Percentiles rank a stretch among this genome's conserved stretches.
Evolutionary conservation across 2,797 vertebrate genomes (phyloP).

Genomic region (Manis crassicaudata): DNA sequence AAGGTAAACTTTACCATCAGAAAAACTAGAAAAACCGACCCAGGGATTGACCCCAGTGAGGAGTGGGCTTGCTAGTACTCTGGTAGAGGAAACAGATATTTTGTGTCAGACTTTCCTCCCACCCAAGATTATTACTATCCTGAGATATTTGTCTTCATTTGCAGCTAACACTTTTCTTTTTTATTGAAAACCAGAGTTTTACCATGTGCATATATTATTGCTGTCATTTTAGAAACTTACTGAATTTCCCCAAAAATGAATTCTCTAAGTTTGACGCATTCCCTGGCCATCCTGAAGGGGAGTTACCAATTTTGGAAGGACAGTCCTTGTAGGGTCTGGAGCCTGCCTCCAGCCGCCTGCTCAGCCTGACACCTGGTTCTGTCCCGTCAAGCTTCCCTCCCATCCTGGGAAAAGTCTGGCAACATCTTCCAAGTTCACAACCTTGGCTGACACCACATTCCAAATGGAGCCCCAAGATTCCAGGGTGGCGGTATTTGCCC

Average conservation of each 20-base stretch:
- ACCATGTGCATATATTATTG: not conserved
- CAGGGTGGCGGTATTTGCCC: not conserved
- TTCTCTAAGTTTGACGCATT: too few species aligned
- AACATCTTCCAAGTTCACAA: not conserved
- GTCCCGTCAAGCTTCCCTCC: not conserved
- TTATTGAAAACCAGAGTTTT: not conserved
- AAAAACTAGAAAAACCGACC: not conserved
- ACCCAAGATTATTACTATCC: not conserved
- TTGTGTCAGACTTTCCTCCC: fast-evolving
- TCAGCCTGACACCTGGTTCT: not conserved
- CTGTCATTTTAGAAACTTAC: not conserved
- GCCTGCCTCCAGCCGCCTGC: fast-evolving
- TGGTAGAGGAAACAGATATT: too few species aligned
- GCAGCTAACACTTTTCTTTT: not conserved
- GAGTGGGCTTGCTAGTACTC: fast-evolving
- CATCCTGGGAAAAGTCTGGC: not conserved
- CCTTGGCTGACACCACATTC: not conserved
- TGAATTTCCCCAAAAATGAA: not conserved
- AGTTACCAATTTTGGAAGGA: fast-evolving
- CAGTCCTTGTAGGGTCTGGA: fast-evolving
- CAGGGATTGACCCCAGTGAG: not conserved
- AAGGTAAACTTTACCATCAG: not conserved
- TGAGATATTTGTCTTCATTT: not conserved
- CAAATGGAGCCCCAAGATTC: not conserved
- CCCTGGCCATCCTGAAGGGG: not conserved